Evolutionary conservation across 2,888 invertebrate genomes (phyloP), one percentile per base, ranked within the genome.

Genomic region (Lasioglossum lativentre): DNA sequence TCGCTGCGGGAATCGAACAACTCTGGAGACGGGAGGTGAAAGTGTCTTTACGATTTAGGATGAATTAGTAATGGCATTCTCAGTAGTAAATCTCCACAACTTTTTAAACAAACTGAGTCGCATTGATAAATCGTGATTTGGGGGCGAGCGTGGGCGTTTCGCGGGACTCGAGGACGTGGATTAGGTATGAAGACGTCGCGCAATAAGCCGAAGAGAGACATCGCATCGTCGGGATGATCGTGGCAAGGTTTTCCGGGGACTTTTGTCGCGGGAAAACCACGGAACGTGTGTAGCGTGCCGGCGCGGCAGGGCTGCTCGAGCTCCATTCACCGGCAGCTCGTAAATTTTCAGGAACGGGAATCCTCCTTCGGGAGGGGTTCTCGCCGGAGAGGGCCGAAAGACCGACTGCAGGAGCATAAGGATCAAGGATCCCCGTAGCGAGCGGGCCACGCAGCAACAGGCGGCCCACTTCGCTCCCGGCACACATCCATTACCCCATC

Each of bases 381-480:
- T 52, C 52, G 83, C 84, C 87, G 86, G 74, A 70, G 87, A n/a
- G 59, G 59, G 30, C 83, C 90, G 85, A 87, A 90, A 90, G 90
- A 88, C 89, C 90, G 90, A 91, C 91, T 90, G 92, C 88, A 90
- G 87, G 88, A 88, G 91, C 90, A 91, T 89, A 91, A 93, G 93
- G 93, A 93, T 93, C 94, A 93, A 94, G 94, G 91, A 94, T 94
- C 93, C 93, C 92, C 89, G 92, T 93, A 90, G 94, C 92, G 93
- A 92, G 90, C 91, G 87, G 90, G 86, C 87, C 88, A 86, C 87
- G 88, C 93, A 94, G 94, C 94, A 94, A 94, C 94, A 94, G 94
- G 94, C 94, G 94, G 94, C 93, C 92, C 92, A 91, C 92, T 90
- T 92, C 91, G 89, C 90, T 91, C 92, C 90, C 90, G 83, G 92